A percentile compares a stretch with the other conserved stretches of the same genome.
Conservation (phyloP, 2,113 vertebrate genomes). For the Chionodraco myersi region DNA sequence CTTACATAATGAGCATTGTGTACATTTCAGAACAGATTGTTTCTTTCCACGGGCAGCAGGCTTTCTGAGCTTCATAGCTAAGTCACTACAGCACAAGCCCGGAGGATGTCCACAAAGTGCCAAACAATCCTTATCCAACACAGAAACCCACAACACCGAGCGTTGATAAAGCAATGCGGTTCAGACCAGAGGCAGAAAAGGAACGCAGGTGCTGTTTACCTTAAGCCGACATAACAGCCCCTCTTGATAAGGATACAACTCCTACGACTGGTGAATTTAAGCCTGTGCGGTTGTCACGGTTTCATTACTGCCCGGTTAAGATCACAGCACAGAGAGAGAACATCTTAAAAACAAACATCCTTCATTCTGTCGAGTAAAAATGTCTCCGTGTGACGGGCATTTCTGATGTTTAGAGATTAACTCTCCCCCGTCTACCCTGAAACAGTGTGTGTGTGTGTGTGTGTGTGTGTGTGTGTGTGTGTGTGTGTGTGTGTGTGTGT, state of each 20-base stretch:
- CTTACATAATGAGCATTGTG: constrained; percentile 11
- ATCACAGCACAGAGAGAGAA: constrained; percentile 32
- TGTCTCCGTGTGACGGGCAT: constrained; percentile 34
- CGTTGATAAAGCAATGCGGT: constrained; percentile 10
- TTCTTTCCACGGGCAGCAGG: constrained; percentile 14
- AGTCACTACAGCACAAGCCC: constrained; percentile 22
- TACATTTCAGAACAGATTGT: constrained; percentile 5
- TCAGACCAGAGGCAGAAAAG: constrained; percentile 13
- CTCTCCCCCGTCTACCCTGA: neutral
- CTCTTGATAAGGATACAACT: constrained; percentile 47
- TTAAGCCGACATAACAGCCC: constrained; percentile 37
- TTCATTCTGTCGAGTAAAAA: constrained; percentile 41
- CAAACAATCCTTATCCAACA: constrained; percentile 47
- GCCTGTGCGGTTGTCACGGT: constrained; percentile 15
- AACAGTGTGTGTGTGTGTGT: constrained; percentile 14
- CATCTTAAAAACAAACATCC: constrained; percentile 38
- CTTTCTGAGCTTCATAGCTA: neutral
- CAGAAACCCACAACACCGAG: constrained; percentile 23
- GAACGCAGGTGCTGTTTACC: constrained; percentile 49
- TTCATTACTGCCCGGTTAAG: constrained; percentile 35
- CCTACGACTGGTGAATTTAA: constrained; percentile 32
- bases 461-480: neutral
- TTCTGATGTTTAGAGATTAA: constrained; percentile 52
- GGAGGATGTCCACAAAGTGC: constrained; percentile 12
- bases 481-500: neutral